phyloP scores from a whole-genome alignment of 2,113 vertebrate genomes.

The Pomatostomus ruficeps region DNA sequence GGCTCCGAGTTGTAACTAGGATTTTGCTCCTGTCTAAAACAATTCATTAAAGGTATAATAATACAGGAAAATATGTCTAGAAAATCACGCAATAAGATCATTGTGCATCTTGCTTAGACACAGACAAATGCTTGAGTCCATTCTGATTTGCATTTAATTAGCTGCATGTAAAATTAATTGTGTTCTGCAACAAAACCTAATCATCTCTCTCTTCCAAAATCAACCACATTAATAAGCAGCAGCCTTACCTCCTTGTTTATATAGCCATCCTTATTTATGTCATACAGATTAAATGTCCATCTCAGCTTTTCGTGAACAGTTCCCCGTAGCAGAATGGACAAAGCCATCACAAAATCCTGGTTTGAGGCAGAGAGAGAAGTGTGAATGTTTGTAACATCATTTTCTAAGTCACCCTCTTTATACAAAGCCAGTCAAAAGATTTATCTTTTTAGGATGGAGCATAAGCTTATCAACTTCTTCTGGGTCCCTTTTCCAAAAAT shows the following conservation, averaged over 20 bases:
- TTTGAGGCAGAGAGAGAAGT: neutral
- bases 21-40: neutral
- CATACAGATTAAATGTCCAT: conserved; percentile 97
- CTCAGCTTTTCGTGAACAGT: conserved; percentile 90
- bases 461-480: neutral
- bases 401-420: neutral
- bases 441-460: neutral
- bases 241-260: conserved; percentile 92
- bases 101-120: neutral
- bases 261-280: conserved; percentile 95
- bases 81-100: neutral
- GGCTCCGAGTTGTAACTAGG: neutral
- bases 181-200: neutral
- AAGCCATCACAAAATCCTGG: conserved; percentile 93
- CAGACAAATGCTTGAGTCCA: neutral
- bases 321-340: conserved; percentile 90
- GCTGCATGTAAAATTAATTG: neutral
- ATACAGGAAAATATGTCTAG: neutral
- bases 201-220: neutral
- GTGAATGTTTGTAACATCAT: neutral
- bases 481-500: neutral
- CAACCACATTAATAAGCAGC: neutral
- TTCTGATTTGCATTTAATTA: neutral
- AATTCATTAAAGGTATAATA: neutral
- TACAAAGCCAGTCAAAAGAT: neutral